Evolutionary conservation across 2,797 vertebrate genomes (phyloP).

Genomic region (Pangasius macronema): DNA sequence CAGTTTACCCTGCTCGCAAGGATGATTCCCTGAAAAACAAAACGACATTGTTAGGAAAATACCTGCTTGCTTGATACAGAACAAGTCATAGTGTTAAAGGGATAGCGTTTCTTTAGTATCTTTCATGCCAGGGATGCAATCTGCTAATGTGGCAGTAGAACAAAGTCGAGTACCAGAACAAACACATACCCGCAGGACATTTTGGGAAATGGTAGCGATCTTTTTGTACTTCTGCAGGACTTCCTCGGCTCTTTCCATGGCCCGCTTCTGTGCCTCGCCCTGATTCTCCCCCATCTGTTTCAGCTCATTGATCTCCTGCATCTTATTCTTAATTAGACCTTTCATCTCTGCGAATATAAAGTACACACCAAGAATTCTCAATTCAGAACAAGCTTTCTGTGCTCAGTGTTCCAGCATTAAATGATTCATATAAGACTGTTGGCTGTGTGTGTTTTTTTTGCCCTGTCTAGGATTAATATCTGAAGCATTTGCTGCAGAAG

Average conservation of each 20-base stretch:
- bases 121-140: not conserved
- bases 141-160: not conserved
- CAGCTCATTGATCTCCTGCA: slow-evolving; percentile 73
- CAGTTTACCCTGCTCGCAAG: slow-evolving; percentile 77
- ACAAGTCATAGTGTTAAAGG: not conserved
- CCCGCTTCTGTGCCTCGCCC: slow-evolving; percentile 66
- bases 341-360: slow-evolving; percentile 67
- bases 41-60: not conserved
- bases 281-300: slow-evolving; percentile 65
- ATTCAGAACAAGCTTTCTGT: not conserved
- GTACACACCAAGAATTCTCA: not conserved
- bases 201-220: slow-evolving; percentile 72
- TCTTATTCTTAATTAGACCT: slow-evolving; percentile 71
- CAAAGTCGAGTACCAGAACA: not conserved
- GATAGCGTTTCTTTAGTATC: not conserved
- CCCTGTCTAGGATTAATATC: not conserved
- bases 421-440: not conserved
- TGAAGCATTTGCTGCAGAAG: not conserved
- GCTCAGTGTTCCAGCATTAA: not conserved
- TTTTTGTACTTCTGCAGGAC: slow-evolving; percentile 76
- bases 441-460: not conserved
- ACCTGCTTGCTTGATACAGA: not conserved
- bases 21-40: slow-evolving; percentile 70
- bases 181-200: slow-evolving; percentile 73
- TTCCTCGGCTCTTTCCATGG: slow-evolving; percentile 68